Conservation (phyloP, 1,140 invertebrate genomes). For the Diabrotica virgifera region DNA sequence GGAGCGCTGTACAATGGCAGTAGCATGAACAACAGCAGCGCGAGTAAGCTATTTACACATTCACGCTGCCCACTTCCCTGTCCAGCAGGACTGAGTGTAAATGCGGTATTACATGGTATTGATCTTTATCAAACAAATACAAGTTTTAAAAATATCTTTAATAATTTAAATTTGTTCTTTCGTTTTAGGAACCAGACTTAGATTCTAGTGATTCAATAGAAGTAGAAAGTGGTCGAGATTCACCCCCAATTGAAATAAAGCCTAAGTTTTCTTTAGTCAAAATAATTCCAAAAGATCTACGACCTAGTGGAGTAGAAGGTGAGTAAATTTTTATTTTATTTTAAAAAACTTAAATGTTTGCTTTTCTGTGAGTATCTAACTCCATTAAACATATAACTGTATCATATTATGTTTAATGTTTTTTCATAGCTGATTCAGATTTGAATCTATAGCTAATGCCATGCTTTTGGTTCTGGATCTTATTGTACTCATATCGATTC, state of each 20-base stretch:
- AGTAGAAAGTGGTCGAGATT: constrained; percentile 39
- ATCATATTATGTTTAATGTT: background rate
- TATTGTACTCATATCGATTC: too few species aligned
- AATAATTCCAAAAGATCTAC: constrained; percentile 17
- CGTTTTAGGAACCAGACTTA: constrained; percentile 34
- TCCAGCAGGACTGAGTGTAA: too few species aligned
- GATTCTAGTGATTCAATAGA: constrained; percentile 39
- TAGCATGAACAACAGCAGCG: too few species aligned
- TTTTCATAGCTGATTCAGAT: background rate
- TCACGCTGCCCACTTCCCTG: too few species aligned
- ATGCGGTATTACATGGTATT: too few species aligned
- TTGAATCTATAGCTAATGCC: too few species aligned
- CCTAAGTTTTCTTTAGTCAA: constrained; percentile 28
- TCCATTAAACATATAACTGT: background rate
- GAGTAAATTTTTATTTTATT: background rate
- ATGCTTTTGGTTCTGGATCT: too few species aligned
- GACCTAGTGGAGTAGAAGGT: constrained; percentile 25
- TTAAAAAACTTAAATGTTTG: background rate
- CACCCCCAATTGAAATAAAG: constrained; percentile 23
- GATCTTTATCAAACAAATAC: too few species aligned
- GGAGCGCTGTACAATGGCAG: too few species aligned
- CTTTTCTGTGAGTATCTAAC: background rate
- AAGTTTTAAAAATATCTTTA: too few species aligned
- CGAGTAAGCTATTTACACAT: too few species aligned
- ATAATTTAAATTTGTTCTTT: background rate